Evolutionary conservation across 2,797 vertebrate species (phyloP), one percentile per base, ranked within the genome.

Genomic region (Siniperca obscura): DNA sequence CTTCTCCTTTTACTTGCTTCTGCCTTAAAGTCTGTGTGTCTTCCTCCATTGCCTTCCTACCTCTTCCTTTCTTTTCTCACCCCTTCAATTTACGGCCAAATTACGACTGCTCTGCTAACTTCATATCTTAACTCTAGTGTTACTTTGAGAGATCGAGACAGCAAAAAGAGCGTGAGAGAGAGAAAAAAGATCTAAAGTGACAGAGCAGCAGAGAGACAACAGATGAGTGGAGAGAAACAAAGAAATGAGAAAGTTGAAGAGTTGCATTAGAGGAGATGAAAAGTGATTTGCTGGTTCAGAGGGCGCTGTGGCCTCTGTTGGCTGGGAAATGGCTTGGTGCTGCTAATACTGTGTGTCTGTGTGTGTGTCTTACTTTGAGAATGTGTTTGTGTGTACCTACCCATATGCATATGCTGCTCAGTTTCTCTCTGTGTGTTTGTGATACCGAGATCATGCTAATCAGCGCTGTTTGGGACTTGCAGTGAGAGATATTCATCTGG

Each of bases 251-350:
- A 86, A 74, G 81, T 59, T 88, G 85, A 78, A 77, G 78, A 80
- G 76, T 36, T 77, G 64, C 52, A 83, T 89, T 80, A 79, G 62
- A 44, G 80, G 64, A 80, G 80, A 85, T 89, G 78, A 84, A 80
- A 87, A 83, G 80, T 85, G 74, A 90, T 90, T 90, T 86, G 64
- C 70, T 86, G 87, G 82, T 87, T 89, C 80, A 85, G 53, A 84
- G 83, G 75, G 62, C 78, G 81, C 65, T 72, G 59, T 72, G 74
- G 80, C 57, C 74, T 48, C 30, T 40, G 67, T 50, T 76, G 40
- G 80, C n/a, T 36, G 60, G 68, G 57, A 83, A 84, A 85, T 69
- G 52, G 69, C 48, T 74, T 61, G 40, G 60, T 77, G n/a, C 34
- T 73, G 55, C 30, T 79, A 60, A 78, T 59, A 30, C 14, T 68